These are phyloP conservation scores for Strigamia maritima DNA, from an alignment of 2,888 invertebrate species.

Conservation along the genomic window DNA sequence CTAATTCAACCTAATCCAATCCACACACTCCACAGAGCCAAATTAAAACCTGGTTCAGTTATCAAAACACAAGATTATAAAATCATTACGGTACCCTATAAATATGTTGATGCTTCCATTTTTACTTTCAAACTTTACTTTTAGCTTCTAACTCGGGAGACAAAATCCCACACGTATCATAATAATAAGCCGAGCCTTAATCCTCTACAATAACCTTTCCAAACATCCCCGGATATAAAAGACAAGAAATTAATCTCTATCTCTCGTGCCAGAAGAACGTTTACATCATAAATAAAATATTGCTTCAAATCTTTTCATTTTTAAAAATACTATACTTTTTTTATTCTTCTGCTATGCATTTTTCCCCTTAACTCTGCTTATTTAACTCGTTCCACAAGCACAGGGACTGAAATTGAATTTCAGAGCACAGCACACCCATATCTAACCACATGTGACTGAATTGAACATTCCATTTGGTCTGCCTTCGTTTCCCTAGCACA, in stretches of 20 bases:
- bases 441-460: constrained; percentile 34
- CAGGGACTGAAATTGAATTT: constrained; percentile 21
- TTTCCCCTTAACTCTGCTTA: not conserved
- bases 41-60: not conserved
- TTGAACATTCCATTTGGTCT: constrained; percentile 34
- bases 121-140: not conserved
- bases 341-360: not conserved
- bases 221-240: not conserved
- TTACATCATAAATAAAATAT: constrained; percentile 15
- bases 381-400: constrained; percentile 32
- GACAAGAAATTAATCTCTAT: constrained; percentile 18
- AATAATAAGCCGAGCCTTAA: not conserved
- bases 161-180: not conserved
- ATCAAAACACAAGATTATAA: not conserved
- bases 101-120: not conserved
- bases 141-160: not conserved
- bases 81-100: not conserved
- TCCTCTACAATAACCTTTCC: not conserved
- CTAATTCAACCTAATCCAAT: not conserved
- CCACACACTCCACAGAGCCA: not conserved
- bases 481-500: constrained; percentile 13
- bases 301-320: not conserved
- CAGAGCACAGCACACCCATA: constrained; percentile 31
- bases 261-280: not conserved
- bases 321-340: not conserved